Percentiles rank a stretch among this genome's conserved stretches.
These are phyloP conservation scores for Pogonocherus hispidulus DNA, from an alignment of 2,888 invertebrate genomes.

Conservation along the genomic window DNA sequence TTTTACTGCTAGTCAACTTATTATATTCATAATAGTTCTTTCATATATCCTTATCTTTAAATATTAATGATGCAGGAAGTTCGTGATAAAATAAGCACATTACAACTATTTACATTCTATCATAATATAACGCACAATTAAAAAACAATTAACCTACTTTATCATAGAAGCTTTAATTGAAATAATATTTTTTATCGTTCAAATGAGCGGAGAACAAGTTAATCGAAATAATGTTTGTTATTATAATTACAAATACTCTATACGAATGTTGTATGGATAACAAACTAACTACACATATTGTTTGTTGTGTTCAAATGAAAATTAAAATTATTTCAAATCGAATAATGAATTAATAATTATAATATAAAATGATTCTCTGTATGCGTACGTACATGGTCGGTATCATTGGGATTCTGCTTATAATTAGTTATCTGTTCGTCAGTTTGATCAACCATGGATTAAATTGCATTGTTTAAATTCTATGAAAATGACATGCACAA, in stretches of 20 bases:
- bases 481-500: slow-evolving; percentile 44
- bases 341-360: slow-evolving; percentile 32
- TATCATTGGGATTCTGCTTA: slow-evolving; percentile 37
- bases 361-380: slow-evolving; percentile 37
- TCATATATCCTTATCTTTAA: no score
- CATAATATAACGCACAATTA: background rate
- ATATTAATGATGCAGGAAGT: no score
- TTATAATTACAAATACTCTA: slow-evolving; percentile 15
- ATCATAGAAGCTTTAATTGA: slow-evolving; percentile 13
- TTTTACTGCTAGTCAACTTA: no score
- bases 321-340: slow-evolving; percentile 22
- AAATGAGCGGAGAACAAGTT: slow-evolving; percentile 16
- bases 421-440: slow-evolving; percentile 47
- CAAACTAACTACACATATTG: slow-evolving; percentile 17
- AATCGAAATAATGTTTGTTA: slow-evolving; percentile 21
- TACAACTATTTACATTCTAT: background rate
- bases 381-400: slow-evolving; percentile 10
- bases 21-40: no score
- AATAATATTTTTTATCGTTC: slow-evolving; percentile 10
- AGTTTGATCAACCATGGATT: slow-evolving; percentile 54
- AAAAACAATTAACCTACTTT: slow-evolving; percentile 17
- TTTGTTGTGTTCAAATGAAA: slow-evolving; percentile 8
- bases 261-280: slow-evolving; percentile 20
- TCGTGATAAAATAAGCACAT: no score
- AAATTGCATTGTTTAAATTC: slow-evolving; percentile 53